These are phyloP conservation scores for Eretmochelys imbricata DNA, from an alignment of 2,113 vertebrate species.

Conservation along the genomic window DNA sequence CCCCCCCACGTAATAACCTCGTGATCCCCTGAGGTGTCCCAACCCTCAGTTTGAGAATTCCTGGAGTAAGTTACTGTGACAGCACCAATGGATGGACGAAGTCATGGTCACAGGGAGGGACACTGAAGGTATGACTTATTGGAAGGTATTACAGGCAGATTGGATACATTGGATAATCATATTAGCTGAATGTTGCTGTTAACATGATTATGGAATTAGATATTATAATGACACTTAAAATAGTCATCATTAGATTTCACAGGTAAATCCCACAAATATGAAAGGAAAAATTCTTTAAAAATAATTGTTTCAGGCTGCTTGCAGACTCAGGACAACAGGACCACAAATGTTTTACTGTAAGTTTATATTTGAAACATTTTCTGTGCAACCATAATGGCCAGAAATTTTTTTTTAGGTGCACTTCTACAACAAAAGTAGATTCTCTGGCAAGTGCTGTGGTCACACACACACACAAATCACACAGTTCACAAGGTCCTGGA, in stretches of 20 bases:
- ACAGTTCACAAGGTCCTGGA: background rate
- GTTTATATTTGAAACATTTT: background rate
- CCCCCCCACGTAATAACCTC: no score
- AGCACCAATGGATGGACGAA: background rate
- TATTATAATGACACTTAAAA: background rate
- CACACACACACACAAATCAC: background rate
- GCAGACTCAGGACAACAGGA: accelerated
- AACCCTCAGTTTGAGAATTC: no score
- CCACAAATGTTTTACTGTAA: background rate
- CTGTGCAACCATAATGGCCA: background rate
- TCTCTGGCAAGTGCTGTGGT: background rate
- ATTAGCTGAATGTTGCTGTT: background rate
- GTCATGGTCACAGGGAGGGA: background rate
- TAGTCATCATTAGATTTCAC: background rate
- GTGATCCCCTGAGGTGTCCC: no score
- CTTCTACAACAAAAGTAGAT: background rate
- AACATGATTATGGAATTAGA: background rate
- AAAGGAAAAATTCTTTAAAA: background rate
- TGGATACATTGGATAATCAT: background rate
- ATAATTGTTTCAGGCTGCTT: background rate
- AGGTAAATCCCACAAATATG: background rate
- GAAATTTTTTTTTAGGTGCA: background rate
- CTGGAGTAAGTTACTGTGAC: background rate
- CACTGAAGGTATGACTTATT: background rate
- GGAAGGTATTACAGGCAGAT: background rate